Conservation (phyloP, 2,888 invertebrate species). For the Nephrotoma flavescens region DNA sequence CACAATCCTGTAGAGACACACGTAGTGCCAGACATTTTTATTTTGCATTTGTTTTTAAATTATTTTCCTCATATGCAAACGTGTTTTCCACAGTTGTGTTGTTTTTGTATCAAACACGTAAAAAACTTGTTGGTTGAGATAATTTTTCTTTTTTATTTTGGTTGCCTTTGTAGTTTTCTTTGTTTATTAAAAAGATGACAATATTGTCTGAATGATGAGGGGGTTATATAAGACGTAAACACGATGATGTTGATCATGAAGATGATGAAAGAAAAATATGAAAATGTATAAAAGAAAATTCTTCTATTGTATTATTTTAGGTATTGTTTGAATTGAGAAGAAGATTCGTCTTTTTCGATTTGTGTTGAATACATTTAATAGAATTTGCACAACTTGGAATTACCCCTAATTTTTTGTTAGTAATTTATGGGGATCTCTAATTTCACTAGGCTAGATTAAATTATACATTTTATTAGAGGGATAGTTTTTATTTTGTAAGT, state of each 20-base stretch:
- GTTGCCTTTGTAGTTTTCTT: not conserved
- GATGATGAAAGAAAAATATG: not conserved
- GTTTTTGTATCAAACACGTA: not conserved
- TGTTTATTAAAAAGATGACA: not conserved
- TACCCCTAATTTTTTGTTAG: not conserved
- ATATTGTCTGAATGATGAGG: not conserved
- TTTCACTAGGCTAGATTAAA: not conserved
- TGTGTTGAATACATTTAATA: not conserved
- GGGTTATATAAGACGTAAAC: not conserved
- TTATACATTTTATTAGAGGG: not conserved
- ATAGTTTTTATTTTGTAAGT: not conserved
- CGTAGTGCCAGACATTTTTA: not conserved
- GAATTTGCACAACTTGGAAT: not conserved
- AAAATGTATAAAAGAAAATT: not conserved
- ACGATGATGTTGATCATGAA: not conserved
- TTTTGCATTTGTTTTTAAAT: not conserved
- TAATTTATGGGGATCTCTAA: not conserved
- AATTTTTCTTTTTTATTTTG: not conserved
- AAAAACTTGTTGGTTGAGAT: not conserved
- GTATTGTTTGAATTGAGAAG: not conserved
- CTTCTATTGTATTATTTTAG: not conserved
- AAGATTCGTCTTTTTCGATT: not conserved
- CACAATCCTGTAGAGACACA: not conserved
- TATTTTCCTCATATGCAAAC: not conserved
- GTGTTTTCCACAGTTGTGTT: not conserved